A percentile compares a stretch with the other conserved stretches of the same genome.
Evolutionary conservation across 2,113 vertebrate genomes (phyloP).

Genomic region (Crypturellus undulatus): DNA sequence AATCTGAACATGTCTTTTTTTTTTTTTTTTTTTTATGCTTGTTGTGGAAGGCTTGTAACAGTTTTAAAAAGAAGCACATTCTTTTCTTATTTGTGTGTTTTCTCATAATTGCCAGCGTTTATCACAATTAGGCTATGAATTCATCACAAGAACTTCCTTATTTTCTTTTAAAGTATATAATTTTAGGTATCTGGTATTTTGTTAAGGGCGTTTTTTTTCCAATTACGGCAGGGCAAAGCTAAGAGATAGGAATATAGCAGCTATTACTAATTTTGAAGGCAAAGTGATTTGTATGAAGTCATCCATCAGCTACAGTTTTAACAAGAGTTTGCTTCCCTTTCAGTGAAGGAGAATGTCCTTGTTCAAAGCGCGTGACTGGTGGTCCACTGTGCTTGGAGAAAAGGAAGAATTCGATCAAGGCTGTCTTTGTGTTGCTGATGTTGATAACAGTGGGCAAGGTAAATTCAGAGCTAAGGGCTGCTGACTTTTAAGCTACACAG

Average conservation of each 20-base stretch:
- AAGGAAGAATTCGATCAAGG: conserved; percentile 98
- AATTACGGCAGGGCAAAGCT: background rate
- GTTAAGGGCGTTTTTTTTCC: background rate
- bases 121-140: background rate
- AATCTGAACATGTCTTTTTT: background rate
- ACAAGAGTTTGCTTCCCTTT: conserved; percentile 8
- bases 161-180: background rate
- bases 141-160: background rate
- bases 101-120: background rate
- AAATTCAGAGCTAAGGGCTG: conserved; percentile 45
- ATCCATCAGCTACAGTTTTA: background rate
- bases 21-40: background rate
- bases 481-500: background rate
- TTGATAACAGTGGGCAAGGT: conserved; percentile 95
- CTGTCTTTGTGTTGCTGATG: conserved; percentile 91
- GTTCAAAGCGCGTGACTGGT: conserved; percentile 99
- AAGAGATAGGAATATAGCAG: background rate
- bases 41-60: background rate
- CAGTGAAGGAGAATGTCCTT: conserved; percentile 89
- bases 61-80: accelerated
- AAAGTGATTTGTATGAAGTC: background rate
- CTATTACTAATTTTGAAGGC: background rate
- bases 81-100: background rate
- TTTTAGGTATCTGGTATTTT: background rate
- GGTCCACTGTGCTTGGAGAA: conserved; percentile 89